Conservation (phyloP, 2,113 vertebrate species). For the Polyodon spathula region DNA sequence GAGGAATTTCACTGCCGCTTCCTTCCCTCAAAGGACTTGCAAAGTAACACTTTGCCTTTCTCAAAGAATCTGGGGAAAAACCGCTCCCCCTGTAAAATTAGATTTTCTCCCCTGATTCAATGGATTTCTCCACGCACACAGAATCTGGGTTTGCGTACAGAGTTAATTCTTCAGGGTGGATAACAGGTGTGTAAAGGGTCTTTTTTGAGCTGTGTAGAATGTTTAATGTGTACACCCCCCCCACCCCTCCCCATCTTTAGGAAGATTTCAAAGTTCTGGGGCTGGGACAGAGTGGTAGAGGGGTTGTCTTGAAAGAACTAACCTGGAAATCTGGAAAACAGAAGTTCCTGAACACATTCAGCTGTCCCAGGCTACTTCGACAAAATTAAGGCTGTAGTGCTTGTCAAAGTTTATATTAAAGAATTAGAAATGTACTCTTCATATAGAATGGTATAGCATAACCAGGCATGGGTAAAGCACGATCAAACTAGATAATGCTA, state of each 20-base stretch:
- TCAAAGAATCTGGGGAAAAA: conserved; percentile 1
- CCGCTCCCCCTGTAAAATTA: conserved; percentile 19
- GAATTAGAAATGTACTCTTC: no score
- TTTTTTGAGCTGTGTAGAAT: conserved; percentile 40
- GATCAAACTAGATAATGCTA: no score
- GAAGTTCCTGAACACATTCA: neutral
- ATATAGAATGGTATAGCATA: no score
- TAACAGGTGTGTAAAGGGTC: conserved; percentile 14
- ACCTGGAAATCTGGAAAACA: neutral
- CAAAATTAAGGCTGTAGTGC: neutral
- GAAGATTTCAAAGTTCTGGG: conserved; percentile 9
- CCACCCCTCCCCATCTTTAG: conserved; percentile 40
- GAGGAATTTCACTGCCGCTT: conserved; percentile 12
- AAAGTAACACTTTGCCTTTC: conserved; percentile 17
- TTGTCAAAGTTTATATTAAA: neutral
- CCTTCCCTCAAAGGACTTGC: conserved; percentile 15
- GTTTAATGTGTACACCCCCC: no score
- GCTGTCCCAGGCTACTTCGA: neutral
- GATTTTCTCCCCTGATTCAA: conserved; percentile 17
- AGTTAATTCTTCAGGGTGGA: conserved; percentile 22
- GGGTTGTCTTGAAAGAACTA: conserved; percentile 8
- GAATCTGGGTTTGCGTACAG: neutral
- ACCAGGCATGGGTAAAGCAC: no score
- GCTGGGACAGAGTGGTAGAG: conserved; percentile 4
- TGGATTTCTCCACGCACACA: conserved; percentile 15